Evolutionary conservation across 2,113 vertebrate genomes (phyloP), one percentile per base, ranked within the genome.

Genomic region (Otocyon megalotis): DNA sequence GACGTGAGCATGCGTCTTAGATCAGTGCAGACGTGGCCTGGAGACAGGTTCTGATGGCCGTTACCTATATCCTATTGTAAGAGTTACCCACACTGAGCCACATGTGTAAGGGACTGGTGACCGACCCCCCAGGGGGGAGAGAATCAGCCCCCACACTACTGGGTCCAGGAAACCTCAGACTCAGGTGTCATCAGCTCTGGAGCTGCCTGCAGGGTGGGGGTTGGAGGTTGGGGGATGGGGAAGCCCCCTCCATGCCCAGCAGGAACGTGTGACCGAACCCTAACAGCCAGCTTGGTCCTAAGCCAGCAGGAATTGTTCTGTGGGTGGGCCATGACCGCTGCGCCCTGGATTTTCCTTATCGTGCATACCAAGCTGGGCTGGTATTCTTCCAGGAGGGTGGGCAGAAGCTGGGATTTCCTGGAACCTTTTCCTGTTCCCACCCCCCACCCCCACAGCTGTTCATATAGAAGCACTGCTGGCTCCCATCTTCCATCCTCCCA

Each of bases 371-470:
- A 67, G 67, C 82, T 12, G 0, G 35, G 60, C 90, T 93, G 56
- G 53, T 67, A 4, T 43, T 97, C 76, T 98, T 97, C 96, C 96
- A 80, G 88, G 89, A 97, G 94, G 79, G 97, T 43, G 5, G 14
- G 32, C 71, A 53, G 79, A 6, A 85, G 56, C 88, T 67, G 80
- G 91, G 48, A 24, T 93, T 98, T 98, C 93, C 69, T 97, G 43
- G 93, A 82, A 28, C 56, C 58, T 82, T 92, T 98, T 97, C 90
- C 95, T 98, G 85, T 77, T 30, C 30, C 28, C 74, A 26, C 30
- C 74, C 74, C 74, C 32, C 8, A 35, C 67, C 30, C 16, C 22
- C 1, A 15, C 84, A 56, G 32, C 30, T 0, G 28, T 54, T 50
- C 7, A 1, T 7, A 32, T 1, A 2, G 35, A 60, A 54, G 62